phyloP scores from a whole-genome alignment of 2,797 vertebrate genomes.

The Pygocentrus nattereri region DNA sequence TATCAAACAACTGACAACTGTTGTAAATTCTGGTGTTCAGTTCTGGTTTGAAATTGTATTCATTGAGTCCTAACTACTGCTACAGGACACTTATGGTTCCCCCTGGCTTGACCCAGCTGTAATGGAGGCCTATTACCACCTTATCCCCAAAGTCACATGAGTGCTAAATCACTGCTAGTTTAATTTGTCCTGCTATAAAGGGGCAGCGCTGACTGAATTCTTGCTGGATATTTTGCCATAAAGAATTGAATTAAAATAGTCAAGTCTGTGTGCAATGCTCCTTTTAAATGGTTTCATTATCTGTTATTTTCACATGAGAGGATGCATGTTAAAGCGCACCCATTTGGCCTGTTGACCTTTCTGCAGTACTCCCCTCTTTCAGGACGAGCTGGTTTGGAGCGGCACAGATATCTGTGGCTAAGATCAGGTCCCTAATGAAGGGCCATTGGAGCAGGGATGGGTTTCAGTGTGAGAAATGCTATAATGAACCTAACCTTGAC shows the following conservation, averaged over 20 bases:
- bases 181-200: neutral
- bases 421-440: slow-evolving; percentile 45
- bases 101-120: neutral
- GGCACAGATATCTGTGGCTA: slow-evolving; percentile 49
- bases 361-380: slow-evolving; percentile 55
- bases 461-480: slow-evolving; percentile 43
- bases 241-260: neutral
- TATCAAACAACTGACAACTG: neutral
- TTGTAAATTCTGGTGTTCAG: neutral
- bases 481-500: slow-evolving; percentile 36
- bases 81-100: neutral
- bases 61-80: neutral
- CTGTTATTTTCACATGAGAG: neutral
- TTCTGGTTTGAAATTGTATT: neutral
- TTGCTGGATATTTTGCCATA: neutral
- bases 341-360: slow-evolving; percentile 42
- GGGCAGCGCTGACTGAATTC: neutral
- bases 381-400: slow-evolving; percentile 54
- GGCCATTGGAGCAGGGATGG: slow-evolving; percentile 40
- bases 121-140: slow-evolving; percentile 8
- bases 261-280: neutral
- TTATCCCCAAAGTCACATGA: neutral
- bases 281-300: neutral
- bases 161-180: neutral
- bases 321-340: slow-evolving; percentile 2